Evolutionary conservation across 2,888 invertebrate genomes (phyloP).

Genomic region (Macaria notata): DNA sequence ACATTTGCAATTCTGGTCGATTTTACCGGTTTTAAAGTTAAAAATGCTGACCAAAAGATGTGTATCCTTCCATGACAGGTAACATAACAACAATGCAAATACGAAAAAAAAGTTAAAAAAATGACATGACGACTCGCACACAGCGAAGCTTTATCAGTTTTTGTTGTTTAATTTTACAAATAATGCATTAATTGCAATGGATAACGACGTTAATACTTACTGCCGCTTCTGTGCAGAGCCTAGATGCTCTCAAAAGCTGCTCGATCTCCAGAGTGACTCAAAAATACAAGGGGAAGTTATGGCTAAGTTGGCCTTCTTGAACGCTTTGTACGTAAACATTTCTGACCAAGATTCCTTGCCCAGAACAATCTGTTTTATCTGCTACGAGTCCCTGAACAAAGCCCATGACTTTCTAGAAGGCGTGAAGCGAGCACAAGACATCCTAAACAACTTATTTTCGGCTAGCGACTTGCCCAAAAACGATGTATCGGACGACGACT

Average conservation of each 20-base stretch:
- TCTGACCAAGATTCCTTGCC: conserved; percentile 51
- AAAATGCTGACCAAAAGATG: no score
- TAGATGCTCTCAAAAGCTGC: conserved; percentile 53
- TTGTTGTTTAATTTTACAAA: not conserved
- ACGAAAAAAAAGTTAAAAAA: no score
- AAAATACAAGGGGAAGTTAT: conserved; percentile 53
- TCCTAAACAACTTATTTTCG: conserved; percentile 48
- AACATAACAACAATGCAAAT: no score
- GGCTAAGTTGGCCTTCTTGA: conserved; percentile 58
- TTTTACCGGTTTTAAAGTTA: no score
- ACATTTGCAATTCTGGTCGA: no score
- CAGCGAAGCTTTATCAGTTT: no score
- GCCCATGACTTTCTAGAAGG: conserved; percentile 60
- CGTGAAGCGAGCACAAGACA: conserved; percentile 56
- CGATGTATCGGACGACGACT: conserved; percentile 55
- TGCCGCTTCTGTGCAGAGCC: conserved; percentile 68
- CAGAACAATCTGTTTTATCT: conserved; percentile 66
- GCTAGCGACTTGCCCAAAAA: conserved; percentile 40
- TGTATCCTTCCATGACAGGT: no score
- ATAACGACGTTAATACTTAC: conserved; percentile 49
- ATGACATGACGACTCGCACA: no score
- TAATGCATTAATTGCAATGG: conserved; percentile 36
- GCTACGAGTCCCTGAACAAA: conserved; percentile 62
- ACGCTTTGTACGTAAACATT: conserved; percentile 65
- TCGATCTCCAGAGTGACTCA: conserved; percentile 50